Evolutionary conservation across 2,888 invertebrate species (phyloP).

Genomic region (Gasteruption jaculator): DNA sequence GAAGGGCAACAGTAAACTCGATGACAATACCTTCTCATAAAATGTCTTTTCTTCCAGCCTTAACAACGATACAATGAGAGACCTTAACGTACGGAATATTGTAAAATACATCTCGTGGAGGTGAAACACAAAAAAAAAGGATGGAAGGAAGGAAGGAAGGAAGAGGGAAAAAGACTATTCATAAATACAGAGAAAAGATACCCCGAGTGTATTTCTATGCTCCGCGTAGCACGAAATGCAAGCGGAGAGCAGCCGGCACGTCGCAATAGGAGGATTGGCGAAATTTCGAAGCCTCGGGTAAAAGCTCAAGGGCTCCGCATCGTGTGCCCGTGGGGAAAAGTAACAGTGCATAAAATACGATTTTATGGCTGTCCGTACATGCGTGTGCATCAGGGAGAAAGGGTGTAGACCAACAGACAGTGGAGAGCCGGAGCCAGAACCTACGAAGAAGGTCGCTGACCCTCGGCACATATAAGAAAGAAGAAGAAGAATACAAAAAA

Average conservation of each 20-base stretch:
- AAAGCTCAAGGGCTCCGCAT: no score
- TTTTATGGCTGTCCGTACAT: conserved; percentile 17
- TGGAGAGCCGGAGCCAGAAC: conserved; percentile 17
- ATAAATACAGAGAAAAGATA: conserved; percentile 12
- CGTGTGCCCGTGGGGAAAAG: conserved; percentile 18
- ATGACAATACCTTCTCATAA: background rate
- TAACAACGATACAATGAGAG: conserved; percentile 1
- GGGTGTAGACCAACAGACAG: conserved; percentile 20
- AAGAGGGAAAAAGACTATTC: conserved; percentile 13
- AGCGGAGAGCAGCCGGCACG: conserved; percentile 11
- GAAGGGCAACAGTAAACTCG: conserved; percentile 32
- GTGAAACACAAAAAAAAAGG: background rate
- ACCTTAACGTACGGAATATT: background rate
- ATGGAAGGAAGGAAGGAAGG: conserved; percentile 9
- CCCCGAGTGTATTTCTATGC: conserved; percentile 5
- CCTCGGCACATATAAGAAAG: no score
- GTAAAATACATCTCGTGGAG: background rate
- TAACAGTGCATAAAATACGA: conserved; percentile 22
- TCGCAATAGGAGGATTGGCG: conserved; percentile 11
- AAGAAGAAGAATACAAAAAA: no score
- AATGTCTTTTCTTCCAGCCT: background rate
- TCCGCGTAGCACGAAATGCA: conserved; percentile 11
- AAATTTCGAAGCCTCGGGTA: conserved; percentile 19
- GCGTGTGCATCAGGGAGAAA: conserved; percentile 12
- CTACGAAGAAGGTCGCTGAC: conserved; percentile 5